These are phyloP conservation scores for Calliopum simillimum DNA, from an alignment of 2,888 invertebrate genomes.

Conservation along the genomic window DNA sequence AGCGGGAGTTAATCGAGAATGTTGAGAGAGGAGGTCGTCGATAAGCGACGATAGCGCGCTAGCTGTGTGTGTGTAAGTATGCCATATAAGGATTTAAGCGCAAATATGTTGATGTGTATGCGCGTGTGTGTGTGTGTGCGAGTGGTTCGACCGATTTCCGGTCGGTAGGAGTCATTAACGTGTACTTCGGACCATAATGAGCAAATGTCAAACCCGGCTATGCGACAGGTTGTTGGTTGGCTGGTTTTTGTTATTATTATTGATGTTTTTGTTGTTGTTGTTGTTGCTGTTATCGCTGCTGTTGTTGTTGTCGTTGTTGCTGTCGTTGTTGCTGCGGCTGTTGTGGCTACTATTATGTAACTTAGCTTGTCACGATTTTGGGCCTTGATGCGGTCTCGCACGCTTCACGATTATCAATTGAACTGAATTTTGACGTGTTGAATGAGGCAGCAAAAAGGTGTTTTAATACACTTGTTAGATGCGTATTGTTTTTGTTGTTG, in stretches of 20 bases:
- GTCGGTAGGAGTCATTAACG: constrained; percentile 17
- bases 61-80: too few relatives aligned
- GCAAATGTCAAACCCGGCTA: constrained; percentile 24
- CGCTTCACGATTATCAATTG: constrained; percentile 19
- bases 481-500: not conserved
- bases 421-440: not conserved
- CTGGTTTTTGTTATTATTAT: not conserved
- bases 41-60: too few relatives aligned
- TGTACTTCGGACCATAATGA: constrained; percentile 3
- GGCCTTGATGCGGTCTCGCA: constrained; percentile 1
- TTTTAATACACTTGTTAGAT: not conserved
- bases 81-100: too few relatives aligned
- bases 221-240: constrained; percentile 20
- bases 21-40: too few relatives aligned
- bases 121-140: not conserved
- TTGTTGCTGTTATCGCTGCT: constrained; percentile 29
- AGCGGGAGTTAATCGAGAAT: too few relatives aligned
- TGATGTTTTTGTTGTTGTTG: constrained; percentile 23
- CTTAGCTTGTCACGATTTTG: constrained; percentile 9
- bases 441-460: not conserved
- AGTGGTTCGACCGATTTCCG: constrained; percentile 10
- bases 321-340: constrained; percentile 9
- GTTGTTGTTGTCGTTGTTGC: constrained; percentile 17
- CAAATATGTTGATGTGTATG: not conserved
- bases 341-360: constrained; percentile 12